These are phyloP conservation scores for Trypoxylus dichotomus DNA, from an alignment of 1,140 invertebrate species.

Conservation along the genomic window DNA sequence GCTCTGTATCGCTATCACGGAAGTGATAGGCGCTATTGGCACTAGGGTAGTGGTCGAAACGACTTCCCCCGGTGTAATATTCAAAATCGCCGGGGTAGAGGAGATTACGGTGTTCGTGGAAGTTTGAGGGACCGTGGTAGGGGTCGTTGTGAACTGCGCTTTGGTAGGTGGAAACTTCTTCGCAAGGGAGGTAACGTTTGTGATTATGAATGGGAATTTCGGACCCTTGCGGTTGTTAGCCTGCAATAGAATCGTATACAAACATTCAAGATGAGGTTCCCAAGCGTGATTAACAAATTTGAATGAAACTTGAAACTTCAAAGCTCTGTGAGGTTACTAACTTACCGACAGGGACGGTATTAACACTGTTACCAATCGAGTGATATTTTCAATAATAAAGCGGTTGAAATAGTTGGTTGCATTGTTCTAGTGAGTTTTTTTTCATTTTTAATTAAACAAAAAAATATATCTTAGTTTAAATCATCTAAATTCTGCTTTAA, in stretches of 20 bases:
- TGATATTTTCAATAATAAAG: too few relatives aligned
- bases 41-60: background rate
- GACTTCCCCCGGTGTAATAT: background rate
- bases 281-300: too few relatives aligned
- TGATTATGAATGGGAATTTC: constrained; percentile 31
- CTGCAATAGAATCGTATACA: background rate
- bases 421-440: too few relatives aligned
- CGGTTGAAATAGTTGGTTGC: too few relatives aligned
- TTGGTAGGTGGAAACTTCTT: background rate
- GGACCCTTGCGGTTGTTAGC: background rate
- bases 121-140: background rate
- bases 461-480: too few relatives aligned
- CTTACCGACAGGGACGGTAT: too few relatives aligned
- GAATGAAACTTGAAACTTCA: too few relatives aligned
- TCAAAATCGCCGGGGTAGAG: background rate
- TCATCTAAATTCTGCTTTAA: too few relatives aligned
- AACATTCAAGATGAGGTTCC: too few relatives aligned
- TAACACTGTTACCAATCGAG: too few relatives aligned
- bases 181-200: background rate
- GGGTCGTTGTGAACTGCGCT: background rate
- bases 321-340: too few relatives aligned
- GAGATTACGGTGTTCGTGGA: background rate
- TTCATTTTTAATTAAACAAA: too few relatives aligned
- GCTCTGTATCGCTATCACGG: background rate
- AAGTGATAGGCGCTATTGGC: background rate